Conservation (phyloP, 2,113 vertebrate genomes). For the Loxodonta africana region DNA sequence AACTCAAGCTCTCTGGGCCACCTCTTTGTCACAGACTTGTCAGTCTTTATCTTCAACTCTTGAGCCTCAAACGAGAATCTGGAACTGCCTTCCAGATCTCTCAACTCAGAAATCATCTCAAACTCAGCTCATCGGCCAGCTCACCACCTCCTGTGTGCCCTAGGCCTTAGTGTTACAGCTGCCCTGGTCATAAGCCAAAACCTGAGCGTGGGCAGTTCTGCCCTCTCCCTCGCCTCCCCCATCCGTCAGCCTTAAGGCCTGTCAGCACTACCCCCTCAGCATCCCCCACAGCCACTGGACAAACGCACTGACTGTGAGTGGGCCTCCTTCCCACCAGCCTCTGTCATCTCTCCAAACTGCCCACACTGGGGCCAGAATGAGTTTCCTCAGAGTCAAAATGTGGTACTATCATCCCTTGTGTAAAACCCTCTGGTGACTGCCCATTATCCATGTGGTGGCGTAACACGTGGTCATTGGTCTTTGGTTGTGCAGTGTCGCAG, state of each 20-base stretch:
- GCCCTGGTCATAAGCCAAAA: neutral
- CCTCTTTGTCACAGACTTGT: neutral
- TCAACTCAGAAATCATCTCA: neutral
- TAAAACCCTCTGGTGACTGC: neutral
- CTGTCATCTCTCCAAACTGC: neutral
- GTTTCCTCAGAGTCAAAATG: neutral
- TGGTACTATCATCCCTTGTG: neutral
- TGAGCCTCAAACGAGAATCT: neutral
- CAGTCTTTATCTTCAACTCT: neutral
- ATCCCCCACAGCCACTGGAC: neutral
- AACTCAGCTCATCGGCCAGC: neutral
- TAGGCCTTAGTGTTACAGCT: neutral
- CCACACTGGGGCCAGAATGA: neutral
- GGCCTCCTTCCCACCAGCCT: neutral
- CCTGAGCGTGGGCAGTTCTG: neutral
- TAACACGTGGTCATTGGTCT: neutral
- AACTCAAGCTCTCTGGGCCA: neutral
- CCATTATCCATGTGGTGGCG: fast-evolving
- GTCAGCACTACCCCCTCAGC: neutral
- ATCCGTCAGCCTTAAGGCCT: neutral
- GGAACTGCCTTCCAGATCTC: neutral
- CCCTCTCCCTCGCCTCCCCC: neutral
- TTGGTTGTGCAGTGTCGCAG: neutral
- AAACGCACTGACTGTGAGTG: neutral
- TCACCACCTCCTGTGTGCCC: neutral